Evolutionary conservation across 2,113 vertebrate species (phyloP).

Genomic region (Eolophus roseicapilla): DNA sequence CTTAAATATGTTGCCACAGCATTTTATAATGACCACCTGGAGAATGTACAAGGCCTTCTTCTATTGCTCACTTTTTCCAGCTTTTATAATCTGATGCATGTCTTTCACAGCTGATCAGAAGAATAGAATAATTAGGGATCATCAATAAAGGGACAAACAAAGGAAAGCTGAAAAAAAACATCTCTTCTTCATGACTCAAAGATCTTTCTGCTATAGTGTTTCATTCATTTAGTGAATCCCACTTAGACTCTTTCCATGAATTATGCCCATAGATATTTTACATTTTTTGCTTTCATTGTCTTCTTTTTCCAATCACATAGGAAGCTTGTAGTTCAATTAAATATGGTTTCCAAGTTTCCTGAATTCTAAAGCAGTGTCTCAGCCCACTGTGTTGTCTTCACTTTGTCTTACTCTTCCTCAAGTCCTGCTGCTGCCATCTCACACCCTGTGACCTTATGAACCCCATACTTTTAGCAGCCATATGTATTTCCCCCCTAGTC

Average conservation of each 20-base stretch:
- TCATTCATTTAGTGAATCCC: not conserved
- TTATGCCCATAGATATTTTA: not conserved
- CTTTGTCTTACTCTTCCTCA: not conserved
- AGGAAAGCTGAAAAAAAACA: not conserved
- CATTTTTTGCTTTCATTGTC: too few species aligned
- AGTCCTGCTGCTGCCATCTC: not conserved
- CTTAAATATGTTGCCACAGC: not conserved
- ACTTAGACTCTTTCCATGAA: not conserved
- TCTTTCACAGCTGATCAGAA: not conserved
- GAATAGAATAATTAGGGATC: not conserved
- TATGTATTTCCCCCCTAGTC: not conserved
- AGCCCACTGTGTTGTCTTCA: not conserved
- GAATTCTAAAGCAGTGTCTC: not conserved
- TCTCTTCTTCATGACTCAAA: not conserved
- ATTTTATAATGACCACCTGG: not conserved
- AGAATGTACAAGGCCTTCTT: not conserved
- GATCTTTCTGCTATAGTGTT: not conserved
- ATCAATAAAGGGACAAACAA: not conserved
- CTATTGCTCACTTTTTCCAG: not conserved
- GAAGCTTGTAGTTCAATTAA: not conserved
- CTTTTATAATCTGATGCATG: not conserved
- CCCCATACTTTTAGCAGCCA: fast-evolving
- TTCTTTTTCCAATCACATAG: not conserved
- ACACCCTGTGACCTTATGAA: not conserved
- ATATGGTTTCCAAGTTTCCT: not conserved